Evolutionary conservation across 2,113 vertebrate genomes (phyloP).

Genomic region (Hipposideros armiger): DNA sequence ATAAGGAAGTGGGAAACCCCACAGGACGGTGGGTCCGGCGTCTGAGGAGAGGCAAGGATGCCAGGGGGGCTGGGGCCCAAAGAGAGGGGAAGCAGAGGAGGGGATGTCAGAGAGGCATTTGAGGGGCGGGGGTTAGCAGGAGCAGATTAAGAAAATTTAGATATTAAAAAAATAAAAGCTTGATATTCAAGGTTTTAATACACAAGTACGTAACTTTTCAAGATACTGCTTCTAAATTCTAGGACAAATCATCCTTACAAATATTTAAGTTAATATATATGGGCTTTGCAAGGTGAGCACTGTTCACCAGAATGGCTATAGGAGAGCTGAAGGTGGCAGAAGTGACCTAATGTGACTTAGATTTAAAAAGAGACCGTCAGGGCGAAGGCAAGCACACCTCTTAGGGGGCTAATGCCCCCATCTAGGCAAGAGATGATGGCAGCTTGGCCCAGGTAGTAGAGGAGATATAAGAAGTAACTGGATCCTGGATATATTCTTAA

Average conservation of each 20-base stretch:
- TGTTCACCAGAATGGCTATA: background rate
- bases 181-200: too few relatives aligned
- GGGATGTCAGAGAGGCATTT: background rate
- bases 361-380: background rate
- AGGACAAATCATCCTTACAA: too few relatives aligned
- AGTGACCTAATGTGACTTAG: background rate
- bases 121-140: background rate
- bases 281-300: background rate
- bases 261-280: background rate
- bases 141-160: background rate
- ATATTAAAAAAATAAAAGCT: too few relatives aligned
- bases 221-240: too few relatives aligned
- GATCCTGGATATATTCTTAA: background rate
- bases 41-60: background rate
- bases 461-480: background rate
- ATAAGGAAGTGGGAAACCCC: background rate
- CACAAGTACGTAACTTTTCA: too few relatives aligned
- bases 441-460: background rate
- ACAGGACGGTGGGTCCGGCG: rapidly evolving
- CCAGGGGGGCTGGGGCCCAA: background rate
- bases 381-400: background rate
- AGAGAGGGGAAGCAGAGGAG: background rate
- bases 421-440: background rate
- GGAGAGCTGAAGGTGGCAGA: background rate
- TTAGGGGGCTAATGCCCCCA: background rate